A percentile compares a stretch with the other conserved stretches of the same genome.
Conservation (phyloP, 2,888 invertebrate species). For the Macrosoma leucophasiata region DNA sequence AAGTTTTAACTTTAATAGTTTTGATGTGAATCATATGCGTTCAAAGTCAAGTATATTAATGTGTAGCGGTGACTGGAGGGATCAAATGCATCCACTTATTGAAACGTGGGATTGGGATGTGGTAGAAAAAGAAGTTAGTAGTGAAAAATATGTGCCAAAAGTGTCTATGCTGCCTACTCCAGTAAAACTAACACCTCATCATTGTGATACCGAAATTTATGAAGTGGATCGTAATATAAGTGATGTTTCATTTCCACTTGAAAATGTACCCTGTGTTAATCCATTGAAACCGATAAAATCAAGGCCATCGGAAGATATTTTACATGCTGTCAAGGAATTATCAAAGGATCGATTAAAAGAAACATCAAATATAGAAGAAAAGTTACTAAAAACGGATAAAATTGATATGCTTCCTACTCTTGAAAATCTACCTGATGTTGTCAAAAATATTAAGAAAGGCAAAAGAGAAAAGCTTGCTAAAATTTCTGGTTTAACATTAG, state of each 20-base stretch:
- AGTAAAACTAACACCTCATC: slow-evolving; percentile 62
- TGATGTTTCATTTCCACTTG: slow-evolving; percentile 72
- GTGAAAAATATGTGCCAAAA: slow-evolving; percentile 63
- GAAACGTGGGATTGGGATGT: slow-evolving; percentile 80
- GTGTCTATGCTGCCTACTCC: slow-evolving; percentile 63
- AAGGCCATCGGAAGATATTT: slow-evolving; percentile 60
- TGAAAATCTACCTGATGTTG: slow-evolving; percentile 78
- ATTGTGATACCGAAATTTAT: slow-evolving; percentile 67
- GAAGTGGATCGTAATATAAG: slow-evolving; percentile 69
- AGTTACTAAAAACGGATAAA: slow-evolving; percentile 71
- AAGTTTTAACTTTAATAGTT: slow-evolving; percentile 61
- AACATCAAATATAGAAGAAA: slow-evolving; percentile 77
- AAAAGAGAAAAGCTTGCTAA: slow-evolving; percentile 75
- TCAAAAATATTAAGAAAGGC: slow-evolving; percentile 77
- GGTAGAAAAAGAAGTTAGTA: slow-evolving; percentile 75
- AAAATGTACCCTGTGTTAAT: slow-evolving; percentile 78
- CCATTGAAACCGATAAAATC: slow-evolving; percentile 75
- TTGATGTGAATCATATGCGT: slow-evolving; percentile 68
- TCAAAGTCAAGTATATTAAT: slow-evolving; percentile 70
- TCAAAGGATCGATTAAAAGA: slow-evolving; percentile 73
- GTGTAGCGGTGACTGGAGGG: slow-evolving; percentile 74
- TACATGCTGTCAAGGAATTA: slow-evolving; percentile 70
- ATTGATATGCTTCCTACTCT: slow-evolving; percentile 77
- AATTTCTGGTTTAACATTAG: slow-evolving; percentile 78
- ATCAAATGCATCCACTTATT: slow-evolving; percentile 78